Base-by-base conservation (phyloP, 2,113 vertebrate genomes). In the Microcebus griseorufus region DNA sequence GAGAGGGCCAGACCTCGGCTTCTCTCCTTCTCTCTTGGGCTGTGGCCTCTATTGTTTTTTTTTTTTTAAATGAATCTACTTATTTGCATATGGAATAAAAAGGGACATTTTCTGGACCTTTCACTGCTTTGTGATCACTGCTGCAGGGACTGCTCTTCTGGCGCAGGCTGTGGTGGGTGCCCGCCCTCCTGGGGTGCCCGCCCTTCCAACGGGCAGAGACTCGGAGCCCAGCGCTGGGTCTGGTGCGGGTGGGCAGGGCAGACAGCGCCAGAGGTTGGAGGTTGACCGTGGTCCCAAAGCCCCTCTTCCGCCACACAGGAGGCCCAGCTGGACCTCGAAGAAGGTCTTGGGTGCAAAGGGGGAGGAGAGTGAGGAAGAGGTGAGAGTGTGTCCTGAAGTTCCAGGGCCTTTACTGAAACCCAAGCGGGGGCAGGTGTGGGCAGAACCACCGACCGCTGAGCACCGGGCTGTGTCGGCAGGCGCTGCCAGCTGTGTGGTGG, bases 51-150 rank as follows among this genome's bases (percentile, higher is more conserved):
- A 2, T 32, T 27, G 51, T 39, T 84, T 96, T 91, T 93, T 92
- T 92, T 96, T 95, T 94, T 94, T 65, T n/a, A 6, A 94, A 83
- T 14, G 69, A 96, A 75, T 94, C 86, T 94, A 87, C 95, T 96
- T 94, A 96, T 92, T 98, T 98, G 97, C 97, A 48, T 97, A 96
- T 87, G 97, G 97, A 98, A 98, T 98, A 98, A 98, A 97, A 98
- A 98, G 97, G 97, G 97, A 98, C 96, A 1, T 97, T 98, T 98
- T 98, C 95, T 97, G 95, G 97, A 97, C 14, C 9, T 81, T 42
- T 88, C 39, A 65, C 78, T 94, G 94, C 55, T 85, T 32, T 94
- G 85, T 96, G 79, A n/a, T 96, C 85, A 5, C 51, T 81, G 92
- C 79, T 67, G 25, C 22, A 10, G 78, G 39, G 65, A 27, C 39